Evolutionary conservation across 2,888 invertebrate genomes (phyloP), one percentile per base, ranked within the genome.

Genomic region (Drosophila meridionalis): DNA sequence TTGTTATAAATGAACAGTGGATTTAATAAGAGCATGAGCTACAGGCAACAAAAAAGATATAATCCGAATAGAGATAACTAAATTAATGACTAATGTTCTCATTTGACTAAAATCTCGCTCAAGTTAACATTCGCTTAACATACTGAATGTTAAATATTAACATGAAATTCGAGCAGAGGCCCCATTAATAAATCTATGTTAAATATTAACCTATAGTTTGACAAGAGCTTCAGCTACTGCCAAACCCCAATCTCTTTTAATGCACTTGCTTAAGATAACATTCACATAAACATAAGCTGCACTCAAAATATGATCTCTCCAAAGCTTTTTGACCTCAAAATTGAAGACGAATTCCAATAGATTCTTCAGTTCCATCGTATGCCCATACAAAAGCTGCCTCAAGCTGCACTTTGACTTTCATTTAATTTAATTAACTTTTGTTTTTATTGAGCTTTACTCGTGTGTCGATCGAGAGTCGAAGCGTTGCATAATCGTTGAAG

Each of bases 401-500:
- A 28, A 48, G 34, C 68, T 59, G 59, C 57, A 70, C 57, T 70
- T 64, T 63, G 72, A 76, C 67, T 76, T 78, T 72, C 72, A 53
- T 53, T 68, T 63, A 62, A 70, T 69, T 73, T 52, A 5, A 78
- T 78, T 81, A 62, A 47, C n/a, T 38, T 71, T 78, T 58, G 60
- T 62, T 45, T 50, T 77, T 48, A 38, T 47, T 58, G 57, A 57
- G 56, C 45, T 65, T 66, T 55, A 30, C 48, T 26, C 28, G 28
- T n/a, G 36, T 32, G 40, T 43, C 63, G 14, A 48, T 47, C 28
- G 42, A 50, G n/a, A 50, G 34, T 28, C 12, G 57, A 26, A 20
- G 52, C 52, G 7, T 89, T 84, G 55, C 73, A 76, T 76, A 84
- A 84, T 64, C 53, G 32, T 28, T 12, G 47, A 28, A 5, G 28